Evolutionary conservation across 2,113 vertebrate genomes (phyloP), one percentile per base, ranked within the genome.

Genomic region (Protobothrops mucrosquamatus): DNA sequence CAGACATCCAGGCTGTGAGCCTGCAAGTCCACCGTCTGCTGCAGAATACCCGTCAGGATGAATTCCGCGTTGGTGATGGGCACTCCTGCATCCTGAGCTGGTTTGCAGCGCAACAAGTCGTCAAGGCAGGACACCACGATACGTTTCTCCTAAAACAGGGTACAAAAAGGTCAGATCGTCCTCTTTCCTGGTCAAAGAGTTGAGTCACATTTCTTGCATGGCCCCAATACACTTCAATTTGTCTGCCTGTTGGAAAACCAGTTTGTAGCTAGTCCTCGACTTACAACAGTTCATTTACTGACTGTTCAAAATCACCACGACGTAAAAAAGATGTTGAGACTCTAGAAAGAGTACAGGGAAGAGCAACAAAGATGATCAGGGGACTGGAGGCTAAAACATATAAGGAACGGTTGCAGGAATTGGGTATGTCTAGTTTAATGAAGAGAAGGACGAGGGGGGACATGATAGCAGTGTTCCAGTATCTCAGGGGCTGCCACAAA

Each of bases 21-120:
- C 0, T 89, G 64, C 54, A 86, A 2, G n/a, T 91, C 88, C 9
- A 97, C 93, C 93, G 97, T 98, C 96, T 99, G 98, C 94, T 98
- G 98, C 85, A 99, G 97, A 92, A 99, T 98, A 34, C 99, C 98
- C 0, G 98, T 98, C 92, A 99, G 97, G 64, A 99, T 95, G 95
- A 99, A 98, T 96, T 99, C 99, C 0, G 98, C 96, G 0, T 97
- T 98, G 85, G 98, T 96, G 1, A 99, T 87, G 0, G 98, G 98
- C 46, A 99, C 90, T 2, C 97, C 96, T 1, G 97, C 94, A 1
- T 97, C 94, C 51, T 94, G 87, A 3, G 98, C 98, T 0, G 96
- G 61, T 55, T 94, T 94, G 85, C 98, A 99, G 52, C 97, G 97
- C 0, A 92, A 34, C 91, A 97, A 92, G 95, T 99, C 99, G 89